Evolutionary conservation across 1,140 invertebrate species (phyloP).

Genomic region (Brachionus manjavacas): DNA sequence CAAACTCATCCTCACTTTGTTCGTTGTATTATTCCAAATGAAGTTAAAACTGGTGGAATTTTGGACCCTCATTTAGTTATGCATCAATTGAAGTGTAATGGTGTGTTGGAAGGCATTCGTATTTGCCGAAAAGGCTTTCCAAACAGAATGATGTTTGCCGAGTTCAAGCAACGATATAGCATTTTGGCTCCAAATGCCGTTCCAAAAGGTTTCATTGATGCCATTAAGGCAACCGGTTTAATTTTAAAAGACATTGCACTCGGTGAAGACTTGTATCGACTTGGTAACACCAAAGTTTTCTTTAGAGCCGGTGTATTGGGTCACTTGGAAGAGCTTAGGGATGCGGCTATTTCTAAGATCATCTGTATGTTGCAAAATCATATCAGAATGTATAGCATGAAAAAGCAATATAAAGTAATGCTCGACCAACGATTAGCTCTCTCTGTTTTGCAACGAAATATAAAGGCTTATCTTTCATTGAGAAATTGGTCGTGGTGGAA

Average conservation of each 20-base stretch:
- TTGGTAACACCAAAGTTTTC: conserved; percentile 97
- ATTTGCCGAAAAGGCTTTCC: conserved; percentile 99
- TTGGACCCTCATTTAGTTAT: conserved; percentile 96
- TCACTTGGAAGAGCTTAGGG: conserved; percentile 99
- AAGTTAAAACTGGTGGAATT: conserved; percentile 89
- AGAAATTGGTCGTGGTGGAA: conserved; percentile 99
- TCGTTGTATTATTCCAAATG: conserved; percentile 99
- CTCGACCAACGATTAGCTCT: conserved; percentile 95
- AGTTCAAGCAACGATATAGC: conserved; percentile 99
- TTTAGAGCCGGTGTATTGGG: conserved; percentile 99
- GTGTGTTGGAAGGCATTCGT: conserved; percentile 99
- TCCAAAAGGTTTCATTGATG: conserved; percentile 69
- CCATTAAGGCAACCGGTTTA: conserved; percentile 73
- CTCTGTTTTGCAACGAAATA: conserved; percentile 94
- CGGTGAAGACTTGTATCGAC: conserved; percentile 79
- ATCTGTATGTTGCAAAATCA: conserved; percentile 96
- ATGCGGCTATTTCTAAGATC: conserved; percentile 94
- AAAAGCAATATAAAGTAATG: conserved; percentile 89
- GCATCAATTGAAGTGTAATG: conserved; percentile 99
- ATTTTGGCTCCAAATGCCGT: conserved; percentile 84
- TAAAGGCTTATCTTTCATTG: conserved; percentile 93
- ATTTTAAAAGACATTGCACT: conserved; percentile 72
- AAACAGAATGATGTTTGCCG: conserved; percentile 99
- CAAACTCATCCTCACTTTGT: conserved; percentile 97
- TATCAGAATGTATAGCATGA: conserved; percentile 77